phyloP scores from a whole-genome alignment of 1,140 invertebrate genomes.

The Antheraea pernyi region DNA sequence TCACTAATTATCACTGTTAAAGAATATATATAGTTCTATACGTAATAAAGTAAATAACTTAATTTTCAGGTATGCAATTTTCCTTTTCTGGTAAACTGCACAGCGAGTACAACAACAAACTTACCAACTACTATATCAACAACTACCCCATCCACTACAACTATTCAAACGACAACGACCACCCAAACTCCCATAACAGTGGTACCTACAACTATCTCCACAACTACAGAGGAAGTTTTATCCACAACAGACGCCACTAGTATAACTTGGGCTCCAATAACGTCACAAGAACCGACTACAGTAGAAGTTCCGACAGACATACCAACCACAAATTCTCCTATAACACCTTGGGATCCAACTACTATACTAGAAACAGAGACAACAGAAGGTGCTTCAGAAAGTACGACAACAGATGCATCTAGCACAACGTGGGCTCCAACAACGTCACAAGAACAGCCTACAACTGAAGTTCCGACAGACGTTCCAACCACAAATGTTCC shows the following conservation, averaged over 20 bases:
- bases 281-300: constrained; percentile 6
- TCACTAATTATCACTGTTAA: too few species aligned
- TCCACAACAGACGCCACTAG: too few species aligned
- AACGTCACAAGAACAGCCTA: constrained; percentile 5
- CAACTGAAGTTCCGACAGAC: background rate
- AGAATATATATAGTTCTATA: too few species aligned
- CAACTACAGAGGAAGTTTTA: constrained; percentile 14
- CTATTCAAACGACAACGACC: constrained; percentile 5
- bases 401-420: background rate
- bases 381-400: background rate
- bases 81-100: constrained; percentile 20
- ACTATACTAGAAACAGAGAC: constrained; percentile 11
- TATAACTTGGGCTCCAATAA: constrained; percentile 8
- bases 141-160: constrained; percentile 13
- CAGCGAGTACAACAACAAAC: constrained; percentile 12
- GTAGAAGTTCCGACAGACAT: background rate
- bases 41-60: background rate
- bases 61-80: constrained; percentile 33
- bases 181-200: constrained; percentile 7
- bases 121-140: constrained; percentile 13
- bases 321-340: constrained; percentile 7
- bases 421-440: constrained; percentile 3
- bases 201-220: background rate
- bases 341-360: constrained; percentile 9
- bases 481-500: background rate